These are phyloP conservation scores for Bombus waltoni DNA, from an alignment of 1,140 invertebrate genomes.

Conservation along the genomic window DNA sequence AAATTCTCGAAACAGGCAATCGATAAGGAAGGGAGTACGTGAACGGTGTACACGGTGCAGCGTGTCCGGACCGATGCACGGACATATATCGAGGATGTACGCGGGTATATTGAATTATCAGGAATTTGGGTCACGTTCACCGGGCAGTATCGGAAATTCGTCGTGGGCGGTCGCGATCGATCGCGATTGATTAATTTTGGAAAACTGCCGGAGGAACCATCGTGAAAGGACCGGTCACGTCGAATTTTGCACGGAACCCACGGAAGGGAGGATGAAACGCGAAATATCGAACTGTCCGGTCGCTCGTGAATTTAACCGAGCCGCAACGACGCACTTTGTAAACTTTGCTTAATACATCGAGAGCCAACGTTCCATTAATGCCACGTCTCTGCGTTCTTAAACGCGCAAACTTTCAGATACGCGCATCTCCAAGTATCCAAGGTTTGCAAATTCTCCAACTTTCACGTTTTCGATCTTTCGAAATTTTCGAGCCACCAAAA, in stretches of 20 bases:
- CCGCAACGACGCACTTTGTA: not conserved
- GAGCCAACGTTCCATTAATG: too few species aligned
- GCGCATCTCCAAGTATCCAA: too few species aligned
- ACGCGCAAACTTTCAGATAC: too few species aligned
- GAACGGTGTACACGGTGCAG: not conserved
- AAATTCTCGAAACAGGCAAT: not conserved
- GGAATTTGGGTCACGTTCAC: slow-evolving; percentile 42
- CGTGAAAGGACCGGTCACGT: not conserved
- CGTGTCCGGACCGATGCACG: not conserved
- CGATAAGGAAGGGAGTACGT: not conserved
- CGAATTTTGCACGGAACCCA: not conserved
- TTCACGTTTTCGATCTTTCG: too few species aligned
- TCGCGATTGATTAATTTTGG: slow-evolving; percentile 34
- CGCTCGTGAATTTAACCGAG: not conserved
- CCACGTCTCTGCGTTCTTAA: too few species aligned
- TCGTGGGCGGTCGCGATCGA: not conserved
- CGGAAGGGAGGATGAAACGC: not conserved
- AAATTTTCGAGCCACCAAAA: too few species aligned
- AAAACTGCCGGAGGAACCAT: not conserved
- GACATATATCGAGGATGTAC: not conserved
- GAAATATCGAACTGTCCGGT: not conserved
- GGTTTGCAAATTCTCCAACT: too few species aligned
- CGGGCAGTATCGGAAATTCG: slow-evolving; percentile 22
- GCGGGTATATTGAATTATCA: slow-evolving; percentile 23
- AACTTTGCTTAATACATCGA: too few species aligned